Conservation (phyloP, 2,797 vertebrate species). For the Enoplosus armatus region DNA sequence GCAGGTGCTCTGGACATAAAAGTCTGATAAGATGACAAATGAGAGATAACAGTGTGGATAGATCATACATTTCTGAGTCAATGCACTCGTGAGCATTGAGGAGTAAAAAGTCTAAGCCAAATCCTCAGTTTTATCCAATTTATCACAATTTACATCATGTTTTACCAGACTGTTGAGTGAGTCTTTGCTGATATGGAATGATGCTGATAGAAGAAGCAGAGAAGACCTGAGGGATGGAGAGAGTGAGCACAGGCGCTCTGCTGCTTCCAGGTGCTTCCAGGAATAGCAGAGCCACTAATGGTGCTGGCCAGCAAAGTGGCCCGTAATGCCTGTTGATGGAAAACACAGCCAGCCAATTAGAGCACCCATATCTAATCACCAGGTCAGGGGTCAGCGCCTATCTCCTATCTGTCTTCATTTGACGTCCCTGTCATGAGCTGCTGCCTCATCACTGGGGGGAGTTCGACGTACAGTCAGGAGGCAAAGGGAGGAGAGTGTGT, state of each 20-base stretch:
- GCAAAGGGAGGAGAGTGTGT: not conserved
- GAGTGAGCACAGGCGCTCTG: conserved; percentile 32
- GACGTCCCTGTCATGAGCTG: conserved; percentile 42
- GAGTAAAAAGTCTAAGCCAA: not conserved
- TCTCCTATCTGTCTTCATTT: conserved; percentile 73
- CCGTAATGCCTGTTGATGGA: conserved; percentile 77
- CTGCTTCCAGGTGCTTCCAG: conserved; percentile 72
- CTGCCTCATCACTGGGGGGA: conserved; percentile 37
- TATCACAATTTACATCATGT: conserved; percentile 4
- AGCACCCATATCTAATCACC: conserved; percentile 77
- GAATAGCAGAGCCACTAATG: conserved; percentile 70
- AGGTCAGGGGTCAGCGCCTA: conserved; percentile 59
- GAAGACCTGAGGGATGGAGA: conserved; percentile 27
- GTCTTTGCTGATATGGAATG: conserved; percentile 16
- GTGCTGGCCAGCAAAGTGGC: conserved; percentile 58
- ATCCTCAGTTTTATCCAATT: conserved; percentile 12
- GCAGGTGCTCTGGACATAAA: conserved; percentile 26
- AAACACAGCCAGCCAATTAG: conserved; percentile 80
- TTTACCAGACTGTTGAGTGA: conserved; percentile 30
- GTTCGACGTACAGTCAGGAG: conserved; percentile 15
- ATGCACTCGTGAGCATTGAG: conserved; percentile 1
- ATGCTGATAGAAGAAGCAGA: conserved; percentile 33
- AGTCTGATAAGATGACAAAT: conserved; percentile 23
- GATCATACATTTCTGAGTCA: conserved; percentile 18
- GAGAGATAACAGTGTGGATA: conserved; percentile 15